Base-by-base conservation (phyloP, 1,140 invertebrate species). In the Lerema accius region DNA sequence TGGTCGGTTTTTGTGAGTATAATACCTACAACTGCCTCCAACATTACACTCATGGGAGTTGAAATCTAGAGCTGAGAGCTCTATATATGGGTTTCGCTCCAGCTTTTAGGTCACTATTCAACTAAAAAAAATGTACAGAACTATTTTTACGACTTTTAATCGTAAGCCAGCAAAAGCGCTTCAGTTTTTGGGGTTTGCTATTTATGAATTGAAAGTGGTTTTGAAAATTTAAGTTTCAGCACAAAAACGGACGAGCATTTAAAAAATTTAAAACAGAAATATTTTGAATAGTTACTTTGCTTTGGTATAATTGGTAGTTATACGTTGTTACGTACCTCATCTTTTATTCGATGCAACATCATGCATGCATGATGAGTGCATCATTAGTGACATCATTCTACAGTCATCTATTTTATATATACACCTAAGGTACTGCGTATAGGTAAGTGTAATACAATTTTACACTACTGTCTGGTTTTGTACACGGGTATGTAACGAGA, bases 31-130 rank as follows among this genome's bases (percentile, higher is more conserved):
- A n/a, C n/a, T n/a, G 40, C 53, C 35, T 4, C 51, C 19, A 14
- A 58, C 26, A 46, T 58, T 45, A 58, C 28, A 28, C 53, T 26
- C 53, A 46, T 58, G 26, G 53, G 42, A 42, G 53, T 42, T 43
- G 50, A 56, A 56, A 58, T 58, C 26, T 58, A 46, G 40, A 58
- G 26, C 53, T 32, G 39, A 55, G 51, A 45, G 42, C 40, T 58
- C 10, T 32, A 56, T 50, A 53, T 14, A 14, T 45, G 28, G 42
- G 40, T 32, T n/a, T 43, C 7, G 53, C 32, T 58, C 26, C 28
- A 28, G 53, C 45, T 58, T 58, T 58, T 58, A 58, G 53, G 53
- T 58, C 53, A 58, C 42, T 46, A 35, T 58, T 51, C 14, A 58
- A 58, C 53, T 35, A 23, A 56, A 45, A 56, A 56, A 43, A 40